A percentile compares a stretch with the other conserved stretches of the same genome.
Conservation (phyloP, 2,888 invertebrate species). For the Sturmia bella region DNA sequence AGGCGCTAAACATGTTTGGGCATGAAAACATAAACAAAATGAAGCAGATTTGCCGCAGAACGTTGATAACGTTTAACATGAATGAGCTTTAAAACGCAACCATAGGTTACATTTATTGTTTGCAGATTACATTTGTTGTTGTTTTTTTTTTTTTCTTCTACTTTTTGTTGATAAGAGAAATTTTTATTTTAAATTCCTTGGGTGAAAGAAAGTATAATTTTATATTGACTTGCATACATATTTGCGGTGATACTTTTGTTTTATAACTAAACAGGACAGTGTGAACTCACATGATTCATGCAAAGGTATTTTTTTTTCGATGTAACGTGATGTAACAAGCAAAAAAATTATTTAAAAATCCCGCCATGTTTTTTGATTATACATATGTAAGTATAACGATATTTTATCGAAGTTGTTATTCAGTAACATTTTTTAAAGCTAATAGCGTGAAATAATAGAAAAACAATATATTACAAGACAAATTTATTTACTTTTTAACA, state of each 20-base stretch:
- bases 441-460: too few relatives aligned
- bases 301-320: too few relatives aligned
- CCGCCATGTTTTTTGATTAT: too few relatives aligned
- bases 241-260: slow-evolving; percentile 42
- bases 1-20: slow-evolving; percentile 38
- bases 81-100: slow-evolving; percentile 23
- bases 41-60: background rate
- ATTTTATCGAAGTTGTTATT: too few relatives aligned
- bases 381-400: too few relatives aligned
- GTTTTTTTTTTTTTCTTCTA: background rate
- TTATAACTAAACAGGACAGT: background rate
- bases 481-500: too few relatives aligned
- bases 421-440: too few relatives aligned
- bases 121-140: slow-evolving; percentile 35
- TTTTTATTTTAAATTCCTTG: slow-evolving; percentile 14
- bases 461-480: too few relatives aligned
- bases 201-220: slow-evolving; percentile 23
- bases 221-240: slow-evolving; percentile 56
- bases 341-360: too few relatives aligned
- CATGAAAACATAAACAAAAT: background rate
- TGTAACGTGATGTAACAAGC: too few relatives aligned
- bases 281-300: background rate
- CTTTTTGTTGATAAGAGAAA: slow-evolving; percentile 16
- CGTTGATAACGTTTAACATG: background rate
- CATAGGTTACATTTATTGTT: slow-evolving; percentile 41